Evolutionary conservation across 92 coral and sea anemone genomes (phyloP).

Genomic region (Paramuricea clavata): DNA sequence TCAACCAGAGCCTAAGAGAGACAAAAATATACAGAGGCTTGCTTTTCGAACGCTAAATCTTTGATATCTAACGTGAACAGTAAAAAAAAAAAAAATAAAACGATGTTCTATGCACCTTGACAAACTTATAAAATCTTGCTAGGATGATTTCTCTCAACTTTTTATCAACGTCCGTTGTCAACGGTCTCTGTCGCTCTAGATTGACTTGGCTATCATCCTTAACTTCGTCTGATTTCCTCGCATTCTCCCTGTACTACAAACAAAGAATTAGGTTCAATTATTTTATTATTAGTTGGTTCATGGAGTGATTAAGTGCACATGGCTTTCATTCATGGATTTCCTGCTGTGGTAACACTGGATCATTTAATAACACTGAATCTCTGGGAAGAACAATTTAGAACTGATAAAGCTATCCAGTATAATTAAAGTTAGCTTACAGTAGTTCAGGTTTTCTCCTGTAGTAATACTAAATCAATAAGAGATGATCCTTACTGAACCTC

Average conservation of each 20-base stretch:
- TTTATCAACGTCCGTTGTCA: conserved; percentile 77
- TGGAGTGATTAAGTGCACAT: too few relatives aligned
- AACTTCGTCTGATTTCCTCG: neutral
- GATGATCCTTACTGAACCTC: neutral
- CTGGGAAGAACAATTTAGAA: neutral
- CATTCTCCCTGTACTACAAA: neutral
- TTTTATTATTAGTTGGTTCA: neutral
- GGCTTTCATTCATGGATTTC: neutral
- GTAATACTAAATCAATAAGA: neutral
- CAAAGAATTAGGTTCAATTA: neutral
- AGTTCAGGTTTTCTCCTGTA: conserved; percentile 1
- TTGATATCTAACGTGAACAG: too few relatives aligned
- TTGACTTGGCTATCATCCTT: neutral
- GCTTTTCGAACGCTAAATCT: neutral
- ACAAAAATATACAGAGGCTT: neutral
- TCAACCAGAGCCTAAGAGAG: conserved; percentile 85
- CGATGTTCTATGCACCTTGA: conserved; percentile 86
- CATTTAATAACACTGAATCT: neutral
- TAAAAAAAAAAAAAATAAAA: too few relatives aligned
- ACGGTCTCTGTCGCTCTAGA: conserved; percentile 57
- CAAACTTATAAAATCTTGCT: conserved; percentile 91
- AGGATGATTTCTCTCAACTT: conserved; percentile 84
- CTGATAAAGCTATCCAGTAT: conserved; percentile 7
- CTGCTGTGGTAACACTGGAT: neutral
- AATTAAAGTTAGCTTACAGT: neutral